Base-by-base conservation (phyloP, 2,888 invertebrate species). In the Chrysopilus asiliformis region DNA sequence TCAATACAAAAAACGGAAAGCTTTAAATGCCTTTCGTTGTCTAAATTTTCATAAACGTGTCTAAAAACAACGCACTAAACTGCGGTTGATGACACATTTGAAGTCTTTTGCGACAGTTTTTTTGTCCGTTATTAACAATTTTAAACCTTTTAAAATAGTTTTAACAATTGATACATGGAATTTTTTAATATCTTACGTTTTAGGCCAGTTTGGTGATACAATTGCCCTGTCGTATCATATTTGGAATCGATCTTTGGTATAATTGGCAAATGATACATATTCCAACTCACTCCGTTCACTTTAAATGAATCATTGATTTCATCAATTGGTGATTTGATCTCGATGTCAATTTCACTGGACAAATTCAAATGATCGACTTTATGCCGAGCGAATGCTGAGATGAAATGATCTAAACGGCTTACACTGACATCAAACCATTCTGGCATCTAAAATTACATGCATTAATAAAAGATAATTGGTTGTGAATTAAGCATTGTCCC, bases 201-300 rank as follows among this genome's bases (percentile, higher is more conserved):
- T 3, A 58, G 41, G 3, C 61, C 61, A 13, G 55, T 55, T 35
- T 58, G 58, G 20, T 58, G 58, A 16, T 50, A 52, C 29, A 61
- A 44, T 35, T 62, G 58, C 40, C 60, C 59, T 1, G 55, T 53
- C 9, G 58, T 55, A 43, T 62, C 61, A 34, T 61, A 61, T 45
- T 61, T 61, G 2, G 60, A 59, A 41, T 62, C 61, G 12, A 61
- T 40, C 38, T 55, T 60, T 34, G 55, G 57, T n/a, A 61, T 42
- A 35, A 60, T 58, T 10, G 61, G 60, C 36, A 61, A 55, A 36
- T 60, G 58, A 42, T 58, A 57, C 25, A 61, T 52, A 6, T 54
- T 56, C 53, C 60, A 58, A n/a, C 50, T 52, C 7, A 58, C 53
- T 2, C 58, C 58, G 34, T 62, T 62, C 3, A 62, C 49, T 33